phyloP scores from a whole-genome alignment of 2,797 vertebrate species.

The Molossus alvarezi region DNA sequence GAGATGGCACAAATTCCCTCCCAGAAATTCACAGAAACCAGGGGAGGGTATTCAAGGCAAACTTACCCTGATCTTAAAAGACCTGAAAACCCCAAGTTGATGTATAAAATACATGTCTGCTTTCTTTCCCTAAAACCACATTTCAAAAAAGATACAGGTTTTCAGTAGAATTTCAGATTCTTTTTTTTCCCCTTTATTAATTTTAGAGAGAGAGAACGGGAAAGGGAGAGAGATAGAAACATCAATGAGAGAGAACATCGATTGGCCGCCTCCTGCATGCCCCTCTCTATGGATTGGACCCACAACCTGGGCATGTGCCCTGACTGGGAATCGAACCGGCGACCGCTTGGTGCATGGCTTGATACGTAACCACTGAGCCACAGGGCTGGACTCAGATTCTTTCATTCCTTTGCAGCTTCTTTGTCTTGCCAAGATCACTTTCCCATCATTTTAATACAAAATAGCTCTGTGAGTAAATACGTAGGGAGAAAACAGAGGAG shows the following conservation, averaged over 20 bases:
- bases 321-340: too few relatives aligned
- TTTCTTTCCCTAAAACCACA: neutral
- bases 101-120: neutral
- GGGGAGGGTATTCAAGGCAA: neutral
- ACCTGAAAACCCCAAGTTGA: neutral
- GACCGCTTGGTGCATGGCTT: too few relatives aligned
- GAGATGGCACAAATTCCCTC: neutral
- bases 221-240: too few relatives aligned
- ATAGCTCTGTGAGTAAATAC: constrained; percentile 30
- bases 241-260: too few relatives aligned
- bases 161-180: neutral
- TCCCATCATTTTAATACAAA: constrained; percentile 35
- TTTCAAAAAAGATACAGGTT: neutral
- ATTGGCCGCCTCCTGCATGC: too few relatives aligned
- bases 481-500: neutral
- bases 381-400: neutral
- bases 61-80: neutral
- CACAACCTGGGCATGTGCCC: too few relatives aligned
- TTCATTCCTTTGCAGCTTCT: constrained; percentile 24
- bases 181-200: neutral
- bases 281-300: too few relatives aligned
- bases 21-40: constrained; percentile 3
- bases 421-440: neutral
- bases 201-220: too few relatives aligned
- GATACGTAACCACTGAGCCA: too few relatives aligned